These are phyloP conservation scores for Drosophila setosimentum DNA, from an alignment of 2,888 invertebrate genomes.

Conservation along the genomic window DNA sequence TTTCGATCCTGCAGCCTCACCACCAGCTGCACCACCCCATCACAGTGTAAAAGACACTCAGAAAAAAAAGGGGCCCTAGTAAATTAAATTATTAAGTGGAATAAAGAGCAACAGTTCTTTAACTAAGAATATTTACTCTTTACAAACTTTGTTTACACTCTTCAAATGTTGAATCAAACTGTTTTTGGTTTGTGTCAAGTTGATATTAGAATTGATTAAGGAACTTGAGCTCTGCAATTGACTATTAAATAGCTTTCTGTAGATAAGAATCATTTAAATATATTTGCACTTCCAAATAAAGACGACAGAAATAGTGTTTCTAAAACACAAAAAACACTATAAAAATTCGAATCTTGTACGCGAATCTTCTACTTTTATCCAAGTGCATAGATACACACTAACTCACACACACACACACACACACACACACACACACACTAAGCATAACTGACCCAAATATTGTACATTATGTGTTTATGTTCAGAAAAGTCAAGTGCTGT, in stretches of 20 bases:
- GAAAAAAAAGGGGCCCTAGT: background rate
- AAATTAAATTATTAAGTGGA: background rate
- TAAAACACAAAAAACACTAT: background rate
- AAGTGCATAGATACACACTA: slow-evolving; percentile 5
- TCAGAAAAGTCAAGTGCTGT: slow-evolving; percentile 12
- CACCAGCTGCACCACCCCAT: slow-evolving; percentile 16
- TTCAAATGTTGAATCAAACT: background rate
- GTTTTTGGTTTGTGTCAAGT: background rate
- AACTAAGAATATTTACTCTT: background rate
- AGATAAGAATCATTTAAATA: no score
- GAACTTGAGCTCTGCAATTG: background rate
- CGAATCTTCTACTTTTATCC: background rate
- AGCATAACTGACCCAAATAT: slow-evolving; percentile 67
- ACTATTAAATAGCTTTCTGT: background rate
- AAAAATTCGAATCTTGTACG: background rate
- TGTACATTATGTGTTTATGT: slow-evolving; percentile 70
- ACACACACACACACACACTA: slow-evolving; percentile 5
- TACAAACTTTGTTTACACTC: background rate
- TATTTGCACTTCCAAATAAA: background rate
- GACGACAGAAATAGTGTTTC: no score
- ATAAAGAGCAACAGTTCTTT: background rate
- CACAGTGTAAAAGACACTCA: slow-evolving; percentile 43
- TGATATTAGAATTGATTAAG: background rate
- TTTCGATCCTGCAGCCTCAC: slow-evolving; percentile 10
- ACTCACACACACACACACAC: slow-evolving; percentile 13